A percentile compares a stretch with the other conserved stretches of the same genome.
Evolutionary conservation across 1,140 invertebrate genomes (phyloP).

Genomic region (Hetaerina americana): DNA sequence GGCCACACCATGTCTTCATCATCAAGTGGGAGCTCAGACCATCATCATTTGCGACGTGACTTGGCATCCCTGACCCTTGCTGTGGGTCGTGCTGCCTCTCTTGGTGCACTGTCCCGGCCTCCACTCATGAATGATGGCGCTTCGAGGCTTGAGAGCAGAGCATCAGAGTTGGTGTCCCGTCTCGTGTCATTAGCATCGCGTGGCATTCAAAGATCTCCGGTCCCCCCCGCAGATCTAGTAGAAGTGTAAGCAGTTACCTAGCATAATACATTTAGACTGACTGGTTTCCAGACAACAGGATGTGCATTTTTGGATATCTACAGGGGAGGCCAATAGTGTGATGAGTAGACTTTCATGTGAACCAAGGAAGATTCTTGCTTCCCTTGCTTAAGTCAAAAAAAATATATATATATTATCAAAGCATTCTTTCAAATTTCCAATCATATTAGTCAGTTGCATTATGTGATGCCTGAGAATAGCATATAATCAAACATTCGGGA

Average conservation of each 20-base stretch:
- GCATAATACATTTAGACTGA: no score
- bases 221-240: slow-evolving; percentile 20
- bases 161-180: background rate
- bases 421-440: no score
- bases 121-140: background rate
- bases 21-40: background rate
- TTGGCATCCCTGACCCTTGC: slow-evolving; percentile 47
- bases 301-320: no score
- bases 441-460: no score
- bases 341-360: no score
- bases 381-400: no score
- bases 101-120: background rate
- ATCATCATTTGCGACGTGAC: slow-evolving; percentile 24
- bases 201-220: background rate
- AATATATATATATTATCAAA: no score
- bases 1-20: background rate
- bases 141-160: background rate
- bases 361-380: no score
- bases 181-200: background rate
- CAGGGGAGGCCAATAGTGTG: no score
- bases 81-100: slow-evolving; percentile 29
- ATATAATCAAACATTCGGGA: no score
- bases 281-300: no score
- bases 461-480: no score
- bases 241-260: slow-evolving; percentile 39